Percentiles rank a stretch among this genome's conserved stretches.
phyloP scores from a whole-genome alignment of 1,140 invertebrate genomes.

The Battus philenor region DNA sequence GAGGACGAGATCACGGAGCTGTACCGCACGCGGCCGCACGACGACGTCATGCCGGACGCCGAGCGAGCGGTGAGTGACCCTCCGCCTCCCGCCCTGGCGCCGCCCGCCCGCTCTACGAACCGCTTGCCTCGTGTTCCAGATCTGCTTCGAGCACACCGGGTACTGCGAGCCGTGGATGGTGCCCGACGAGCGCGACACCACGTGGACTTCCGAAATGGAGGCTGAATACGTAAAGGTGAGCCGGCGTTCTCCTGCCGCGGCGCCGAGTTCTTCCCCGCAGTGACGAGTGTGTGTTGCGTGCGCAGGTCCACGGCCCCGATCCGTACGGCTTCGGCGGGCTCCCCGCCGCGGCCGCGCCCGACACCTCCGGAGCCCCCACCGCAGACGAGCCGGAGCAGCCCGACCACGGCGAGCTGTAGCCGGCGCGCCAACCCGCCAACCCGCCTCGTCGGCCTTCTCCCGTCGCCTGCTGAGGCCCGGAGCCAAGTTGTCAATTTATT shows the following conservation, averaged over 20 bases:
- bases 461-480: no score
- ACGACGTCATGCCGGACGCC: slow-evolving; percentile 66
- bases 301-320: slow-evolving; percentile 50
- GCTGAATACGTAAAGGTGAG: slow-evolving; percentile 50
- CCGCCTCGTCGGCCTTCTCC: no score
- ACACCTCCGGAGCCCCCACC: slow-evolving; percentile 20
- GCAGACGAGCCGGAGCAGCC: slow-evolving; percentile 28
- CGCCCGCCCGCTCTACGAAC: no score
- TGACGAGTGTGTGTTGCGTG: background rate
- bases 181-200: slow-evolving; percentile 53
- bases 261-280: no score
- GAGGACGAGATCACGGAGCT: slow-evolving; percentile 69
- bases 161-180: slow-evolving; percentile 72
- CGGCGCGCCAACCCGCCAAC: no score
- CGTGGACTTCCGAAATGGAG: slow-evolving; percentile 63
- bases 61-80: slow-evolving; percentile 42
- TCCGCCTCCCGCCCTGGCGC: no score
- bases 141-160: slow-evolving; percentile 58
- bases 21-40: slow-evolving; percentile 58
- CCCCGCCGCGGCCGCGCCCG: slow-evolving; percentile 6
- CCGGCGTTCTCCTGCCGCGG: no score
- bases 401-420: background rate
- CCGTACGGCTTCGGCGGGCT: slow-evolving; percentile 57
- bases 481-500: no score
- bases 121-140: slow-evolving; percentile 29